Evolutionary conservation across 1,140 invertebrate genomes (phyloP), one percentile per base, ranked within the genome.

Genomic region (Hetaerina americana): DNA sequence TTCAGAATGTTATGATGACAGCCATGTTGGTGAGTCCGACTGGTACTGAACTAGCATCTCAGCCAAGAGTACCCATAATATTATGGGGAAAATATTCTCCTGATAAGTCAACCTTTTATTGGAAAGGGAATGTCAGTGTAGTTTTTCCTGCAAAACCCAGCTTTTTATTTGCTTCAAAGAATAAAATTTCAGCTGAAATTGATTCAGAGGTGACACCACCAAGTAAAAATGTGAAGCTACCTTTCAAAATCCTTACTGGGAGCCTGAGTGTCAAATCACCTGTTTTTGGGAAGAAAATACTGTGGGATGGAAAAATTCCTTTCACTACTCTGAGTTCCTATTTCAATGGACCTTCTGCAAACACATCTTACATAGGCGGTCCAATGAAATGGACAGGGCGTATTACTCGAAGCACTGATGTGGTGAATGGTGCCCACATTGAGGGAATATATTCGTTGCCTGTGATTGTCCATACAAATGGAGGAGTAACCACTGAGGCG

Each of bases 281-380:
- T 18, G 2, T 57, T 57, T 57, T 57, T n/a, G 15, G 15, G 3
- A 57, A 57, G 22, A 57, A 57, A 26, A 26, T n/a, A 18, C 22
- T 71, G 22, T 71, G 70, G 70, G 31, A 71, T 71, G 70, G 70
- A 57, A 25, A 26, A 8, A n/a, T 71, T 5, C 70, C 70, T 10
- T 57, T 71, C 18, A 27, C 27, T 15, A 31, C 57, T n/a, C 70
- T n/a, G n/a, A n/a, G n/a, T 40, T 29, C 27, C 8, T 57, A 57
- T 15, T 26, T 31, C 31, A n/a, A n/a, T n/a, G n/a, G n/a, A n/a
- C n/a, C n/a, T 28, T 22, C 70, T 57, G 15, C 40, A 57, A 5
- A n/a, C 15, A 18, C 2, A 57, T 18, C 22, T 57, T 57, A 57
- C 10, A 12, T 57, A 18, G 40, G 40, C 15, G 40, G 40, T 18